Base-by-base conservation (phyloP, 2,113 vertebrate genomes). In the Ahaetulla prasina region DNA sequence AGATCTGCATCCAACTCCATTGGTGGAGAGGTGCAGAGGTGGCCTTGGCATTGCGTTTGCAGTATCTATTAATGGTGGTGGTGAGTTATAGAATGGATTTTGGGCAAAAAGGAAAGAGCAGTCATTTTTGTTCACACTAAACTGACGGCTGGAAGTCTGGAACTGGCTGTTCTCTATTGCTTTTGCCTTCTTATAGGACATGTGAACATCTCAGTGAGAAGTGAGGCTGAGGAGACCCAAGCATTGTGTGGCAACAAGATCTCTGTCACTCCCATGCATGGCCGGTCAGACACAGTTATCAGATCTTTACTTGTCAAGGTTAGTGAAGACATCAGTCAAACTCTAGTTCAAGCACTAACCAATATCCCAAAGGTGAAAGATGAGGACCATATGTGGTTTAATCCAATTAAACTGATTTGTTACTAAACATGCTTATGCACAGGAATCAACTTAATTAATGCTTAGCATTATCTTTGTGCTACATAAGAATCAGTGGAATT, bases 231-330 rank as follows among this genome's bases (percentile, higher is more conserved):
- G 90, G 93, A 95, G 35, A 94, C 95, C 20, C 91, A 88, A 0
- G 0, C 91, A 5, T 92, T 95, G 11, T 97, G 97, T 63, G 88
- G 25, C 53, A 95, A 94, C 23, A 55, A 39, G 63, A 93, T 95
- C 27, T 93, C 90, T 0, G 92, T 96, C 93, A 94, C 96, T 39
- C 97, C 96, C 47, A 4, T 35, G 35, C 95, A 39, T 74, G 97
- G 96, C 86, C 14, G 0, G 14, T 95, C 68, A 35, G 97, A 98
- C 39, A 43, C 90, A 0, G 90, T 97, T 90, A 93, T 96, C 90
- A 97, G 97, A 92, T 9, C 95, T 60, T 94, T 98, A 43, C 93
- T 97, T 20, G 96, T 97, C 91, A 98, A 98, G 96, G 97, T 97
- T 87, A 96, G 97, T 93, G 30, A 25, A 30, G 35, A 22, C 50